Percentiles rank a stretch among this genome's conserved stretches.
These are phyloP conservation scores for Troides oblongomaculatus DNA, from an alignment of 2,888 invertebrate species.

Conservation along the genomic window DNA sequence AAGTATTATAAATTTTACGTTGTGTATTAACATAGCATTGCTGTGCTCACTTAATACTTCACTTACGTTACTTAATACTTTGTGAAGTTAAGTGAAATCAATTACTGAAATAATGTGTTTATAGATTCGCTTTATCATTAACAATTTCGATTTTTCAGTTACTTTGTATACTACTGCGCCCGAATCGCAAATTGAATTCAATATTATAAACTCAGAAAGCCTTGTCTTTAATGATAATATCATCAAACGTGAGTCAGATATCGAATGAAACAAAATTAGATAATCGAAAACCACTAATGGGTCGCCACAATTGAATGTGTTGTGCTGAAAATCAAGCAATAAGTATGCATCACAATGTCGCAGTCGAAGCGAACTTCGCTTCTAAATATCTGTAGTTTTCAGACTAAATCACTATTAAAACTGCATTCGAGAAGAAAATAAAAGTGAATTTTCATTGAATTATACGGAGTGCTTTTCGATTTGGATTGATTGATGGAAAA, in stretches of 20 bases:
- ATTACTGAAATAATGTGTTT: too few species aligned
- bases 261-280: constrained; percentile 19
- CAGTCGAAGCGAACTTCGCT: constrained; percentile 35
- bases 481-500: neutral
- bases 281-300: constrained; percentile 68
- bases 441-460: constrained; percentile 1
- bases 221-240: neutral
- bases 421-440: constrained; percentile 1
- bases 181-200: too few species aligned
- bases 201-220: neutral
- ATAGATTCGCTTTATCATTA: too few species aligned
- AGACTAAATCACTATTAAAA: constrained; percentile 6
- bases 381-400: neutral
- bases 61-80: too few species aligned
- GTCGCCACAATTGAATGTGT: constrained; percentile 70
- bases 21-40: too few species aligned
- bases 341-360: constrained; percentile 73
- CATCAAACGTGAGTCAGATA: neutral
- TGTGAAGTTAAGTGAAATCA: too few species aligned
- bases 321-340: constrained; percentile 71
- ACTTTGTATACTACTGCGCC: too few species aligned
- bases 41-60: too few species aligned
- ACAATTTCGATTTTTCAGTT: too few species aligned
- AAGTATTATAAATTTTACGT: too few species aligned
- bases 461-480: neutral